phyloP scores from a whole-genome alignment of 2,888 invertebrate species.

The Athalia cordata region DNA sequence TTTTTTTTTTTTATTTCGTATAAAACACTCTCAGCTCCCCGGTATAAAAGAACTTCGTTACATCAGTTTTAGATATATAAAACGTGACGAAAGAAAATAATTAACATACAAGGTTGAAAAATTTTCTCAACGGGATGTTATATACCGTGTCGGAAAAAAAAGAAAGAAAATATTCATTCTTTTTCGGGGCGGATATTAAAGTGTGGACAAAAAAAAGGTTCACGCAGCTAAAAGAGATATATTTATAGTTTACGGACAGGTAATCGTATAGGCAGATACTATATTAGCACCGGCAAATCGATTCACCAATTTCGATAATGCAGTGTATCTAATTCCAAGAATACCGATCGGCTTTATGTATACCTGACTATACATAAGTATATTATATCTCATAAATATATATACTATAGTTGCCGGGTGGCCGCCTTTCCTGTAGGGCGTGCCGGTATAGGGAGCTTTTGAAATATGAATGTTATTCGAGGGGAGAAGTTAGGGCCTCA shows the following conservation, averaged over 20 bases:
- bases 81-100: too few species aligned
- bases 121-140: too few species aligned
- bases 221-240: neutral
- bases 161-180: too few species aligned
- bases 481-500: neutral
- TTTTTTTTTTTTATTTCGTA: too few species aligned
- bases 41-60: too few species aligned
- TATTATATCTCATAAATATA: neutral
- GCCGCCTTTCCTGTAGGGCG: slow-evolving; percentile 1
- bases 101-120: too few species aligned
- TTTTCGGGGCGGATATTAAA: neutral
- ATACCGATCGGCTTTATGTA: neutral
- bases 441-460: neutral
- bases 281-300: slow-evolving; percentile 24
- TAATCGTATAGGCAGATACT: slow-evolving; percentile 13
- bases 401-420: neutral
- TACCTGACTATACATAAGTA: neutral
- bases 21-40: too few species aligned
- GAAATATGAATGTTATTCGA: slow-evolving; percentile 10
- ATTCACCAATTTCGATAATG: slow-evolving; percentile 41
- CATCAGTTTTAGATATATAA: too few species aligned
- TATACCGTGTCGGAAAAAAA: too few species aligned
- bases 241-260: neutral
- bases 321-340: slow-evolving; percentile 33
- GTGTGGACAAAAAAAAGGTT: neutral